Percentiles rank a stretch among this genome's conserved stretches.
Evolutionary conservation across 2,113 vertebrate species (phyloP).

Genomic region (Hippolais icterina): DNA sequence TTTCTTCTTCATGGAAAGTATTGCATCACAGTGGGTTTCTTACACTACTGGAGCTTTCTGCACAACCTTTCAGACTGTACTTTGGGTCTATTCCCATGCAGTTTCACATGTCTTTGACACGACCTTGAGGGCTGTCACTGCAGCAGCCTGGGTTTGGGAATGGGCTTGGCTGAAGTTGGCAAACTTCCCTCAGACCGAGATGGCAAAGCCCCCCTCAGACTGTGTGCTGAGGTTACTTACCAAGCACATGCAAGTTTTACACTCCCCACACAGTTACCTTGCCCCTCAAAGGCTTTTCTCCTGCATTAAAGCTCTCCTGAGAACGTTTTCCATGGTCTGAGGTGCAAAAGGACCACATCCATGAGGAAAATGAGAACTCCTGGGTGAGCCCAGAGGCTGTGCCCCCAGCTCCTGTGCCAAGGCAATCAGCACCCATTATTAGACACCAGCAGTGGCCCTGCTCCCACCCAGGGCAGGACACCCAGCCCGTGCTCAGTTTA

Average conservation of each 20-base stretch:
- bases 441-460: background rate
- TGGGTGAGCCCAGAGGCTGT: background rate
- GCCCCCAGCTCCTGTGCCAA: background rate
- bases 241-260: background rate
- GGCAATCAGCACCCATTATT: background rate
- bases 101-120: background rate
- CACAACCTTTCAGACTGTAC: background rate
- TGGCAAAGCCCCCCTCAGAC: background rate
- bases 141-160: background rate
- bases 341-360: background rate
- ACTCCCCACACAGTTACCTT: background rate
- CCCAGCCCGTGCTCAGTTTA: background rate
- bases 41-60: background rate
- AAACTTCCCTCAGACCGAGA: background rate
- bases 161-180: background rate
- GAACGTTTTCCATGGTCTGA: fast-evolving
- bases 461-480: background rate
- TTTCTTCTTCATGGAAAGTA: background rate
- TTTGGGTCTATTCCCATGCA: background rate
- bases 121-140: background rate
- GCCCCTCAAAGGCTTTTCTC: background rate
- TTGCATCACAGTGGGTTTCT: fast-evolving
- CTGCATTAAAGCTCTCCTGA: background rate
- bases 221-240: background rate
- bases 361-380: background rate